Conservation (phyloP, 2,113 vertebrate genomes). For the Kobus ellipsiprymnus region DNA sequence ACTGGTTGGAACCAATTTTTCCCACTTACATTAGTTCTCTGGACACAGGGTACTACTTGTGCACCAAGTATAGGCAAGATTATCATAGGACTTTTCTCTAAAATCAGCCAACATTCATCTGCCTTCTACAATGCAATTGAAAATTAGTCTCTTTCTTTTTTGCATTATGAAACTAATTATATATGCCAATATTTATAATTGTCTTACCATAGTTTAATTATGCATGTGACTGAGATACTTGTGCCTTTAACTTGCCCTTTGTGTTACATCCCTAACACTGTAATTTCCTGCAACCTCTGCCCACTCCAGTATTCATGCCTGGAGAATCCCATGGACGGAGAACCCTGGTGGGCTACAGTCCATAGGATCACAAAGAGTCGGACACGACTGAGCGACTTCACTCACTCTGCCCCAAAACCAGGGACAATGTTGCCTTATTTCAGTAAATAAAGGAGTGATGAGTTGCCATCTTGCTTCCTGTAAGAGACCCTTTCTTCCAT, state of each 20-base stretch:
- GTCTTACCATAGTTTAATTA: background rate
- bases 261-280: background rate
- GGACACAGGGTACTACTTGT: background rate
- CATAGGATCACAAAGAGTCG: too few species aligned
- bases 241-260: background rate
- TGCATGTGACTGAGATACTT: background rate
- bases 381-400: too few species aligned
- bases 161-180: background rate
- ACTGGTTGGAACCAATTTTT: background rate
- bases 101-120: background rate
- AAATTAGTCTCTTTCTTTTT: background rate
- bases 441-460: background rate
- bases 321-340: too few species aligned
- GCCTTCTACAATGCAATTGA: background rate
- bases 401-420: background rate
- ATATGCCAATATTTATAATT: background rate
- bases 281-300: background rate
- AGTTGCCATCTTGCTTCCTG: background rate
- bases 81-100: background rate
- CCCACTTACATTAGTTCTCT: background rate
- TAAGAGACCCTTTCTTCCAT: background rate
- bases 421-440: rapidly evolving
- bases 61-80: background rate
- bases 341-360: too few species aligned
- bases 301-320: too few species aligned